Evolutionary conservation across 2,888 invertebrate species (phyloP).

Genomic region (Brachypalpus laphriformis): DNA sequence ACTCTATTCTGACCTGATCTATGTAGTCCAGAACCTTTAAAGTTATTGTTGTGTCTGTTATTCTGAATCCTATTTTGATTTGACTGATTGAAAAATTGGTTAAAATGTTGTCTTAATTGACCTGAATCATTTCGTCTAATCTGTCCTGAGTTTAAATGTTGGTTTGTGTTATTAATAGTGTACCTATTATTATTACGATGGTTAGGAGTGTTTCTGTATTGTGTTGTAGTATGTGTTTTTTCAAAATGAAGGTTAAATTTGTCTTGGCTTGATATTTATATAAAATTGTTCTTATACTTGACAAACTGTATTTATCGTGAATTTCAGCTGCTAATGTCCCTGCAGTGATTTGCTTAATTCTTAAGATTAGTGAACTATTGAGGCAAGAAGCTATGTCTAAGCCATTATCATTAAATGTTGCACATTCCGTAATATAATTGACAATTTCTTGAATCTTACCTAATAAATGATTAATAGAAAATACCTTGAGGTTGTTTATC

Average conservation of each 20-base stretch:
- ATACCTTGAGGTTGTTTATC: no score
- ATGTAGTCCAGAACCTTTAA: neutral
- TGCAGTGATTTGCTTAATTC: no score
- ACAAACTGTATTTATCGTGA: no score
- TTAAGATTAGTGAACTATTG: no score
- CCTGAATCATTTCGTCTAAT: conserved; percentile 13
- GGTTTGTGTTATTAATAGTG: conserved; percentile 3
- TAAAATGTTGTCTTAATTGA: neutral
- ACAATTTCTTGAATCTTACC: no score
- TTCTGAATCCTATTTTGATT: conserved; percentile 6
- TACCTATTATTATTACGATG: conserved; percentile 8
- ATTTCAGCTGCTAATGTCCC: no score
- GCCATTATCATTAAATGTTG: no score
- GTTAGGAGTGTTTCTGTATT: neutral
- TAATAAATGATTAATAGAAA: no score
- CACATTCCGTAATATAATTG: no score
- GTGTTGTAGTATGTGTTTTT: neutral
- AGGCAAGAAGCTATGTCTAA: no score
- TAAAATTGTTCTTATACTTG: no score
- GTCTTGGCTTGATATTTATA: conserved; percentile 30
- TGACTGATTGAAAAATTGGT: conserved; percentile 1
- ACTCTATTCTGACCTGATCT: neutral
- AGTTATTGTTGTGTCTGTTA: conserved; percentile 12
- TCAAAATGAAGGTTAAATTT: conserved; percentile 23
- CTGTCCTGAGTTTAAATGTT: neutral